Base-by-base conservation (phyloP, 2,888 invertebrate species). In the Drosophila rubida region DNA sequence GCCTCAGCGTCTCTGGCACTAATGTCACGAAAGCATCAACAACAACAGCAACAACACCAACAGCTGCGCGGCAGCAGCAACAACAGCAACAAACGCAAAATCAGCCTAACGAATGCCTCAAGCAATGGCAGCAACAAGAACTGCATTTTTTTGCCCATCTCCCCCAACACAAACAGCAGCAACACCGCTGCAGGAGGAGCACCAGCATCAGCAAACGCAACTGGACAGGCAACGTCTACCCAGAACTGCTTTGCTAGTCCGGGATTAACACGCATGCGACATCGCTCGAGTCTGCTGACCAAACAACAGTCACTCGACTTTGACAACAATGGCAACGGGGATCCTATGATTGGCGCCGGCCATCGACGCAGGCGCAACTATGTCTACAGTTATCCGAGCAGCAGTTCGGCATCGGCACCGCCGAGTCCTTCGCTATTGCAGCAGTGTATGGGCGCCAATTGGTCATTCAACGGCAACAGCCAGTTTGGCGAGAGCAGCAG, bases 111-210 rank as follows among this genome's bases (percentile, higher is more conserved):
- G 77, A 84, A 75, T 48, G 73, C 78, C 45, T 72, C 73, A 11
- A 87, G 88, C 57, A 83, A 78, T 78, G 79, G 83, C 95, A 95
- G 92, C 96, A 95, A 42, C 46, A 95, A 96, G 89, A 95, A 96
- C 88, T 97, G 96, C 90, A 96, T 95, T 90, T 97, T 97, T 88
- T 95, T 96, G 27, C 97, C 97, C 0, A 97, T 97, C 88, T 96
- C 96, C 32, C 96, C 96, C 7, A 62, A 94, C 41, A 90, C 85
- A 13, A 74, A 69, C 46, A 55, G 16, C 50, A 69, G 22, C 22
- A 37, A 50, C 2, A n/a, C 27, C 27, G 13, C 22, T 39, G 49
- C 46, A 25, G 4, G 51, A n/a, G 42, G 39, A 32, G 22, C 55
- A 19, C 3, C 63, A 25, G 8, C 64, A 42, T 13, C 53, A 2